Percentiles rank a stretch among this genome's conserved stretches.
These are phyloP conservation scores for Drosophila flavopinicola DNA, from an alignment of 2,888 invertebrate species.

Conservation along the genomic window DNA sequence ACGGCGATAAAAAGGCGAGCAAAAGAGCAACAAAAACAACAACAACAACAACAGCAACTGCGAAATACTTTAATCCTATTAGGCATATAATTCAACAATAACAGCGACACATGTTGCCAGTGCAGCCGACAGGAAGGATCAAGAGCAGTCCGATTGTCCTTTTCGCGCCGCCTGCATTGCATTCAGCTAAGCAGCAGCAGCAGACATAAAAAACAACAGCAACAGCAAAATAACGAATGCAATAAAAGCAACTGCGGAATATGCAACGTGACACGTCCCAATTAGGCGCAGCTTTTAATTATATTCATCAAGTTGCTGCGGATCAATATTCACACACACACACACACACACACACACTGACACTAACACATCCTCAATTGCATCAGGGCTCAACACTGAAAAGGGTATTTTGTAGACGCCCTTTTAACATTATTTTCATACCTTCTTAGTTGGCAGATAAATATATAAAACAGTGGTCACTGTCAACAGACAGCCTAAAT, in stretches of 20 bases:
- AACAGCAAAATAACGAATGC: constrained; percentile 8
- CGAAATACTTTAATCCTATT: constrained; percentile 83
- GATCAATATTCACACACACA: constrained; percentile 10
- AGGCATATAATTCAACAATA: constrained; percentile 83
- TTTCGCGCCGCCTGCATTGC: constrained; percentile 57
- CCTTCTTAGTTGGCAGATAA: no score
- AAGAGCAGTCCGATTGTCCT: constrained; percentile 69
- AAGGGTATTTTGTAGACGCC: neutral
- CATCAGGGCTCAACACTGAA: constrained; percentile 9
- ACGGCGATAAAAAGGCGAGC: constrained; percentile 62
- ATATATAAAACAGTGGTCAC: no score
- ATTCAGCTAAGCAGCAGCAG: constrained; percentile 22
- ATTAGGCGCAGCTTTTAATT: constrained; percentile 39
- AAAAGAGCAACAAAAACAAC: no score
- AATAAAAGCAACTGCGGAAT: constrained; percentile 14
- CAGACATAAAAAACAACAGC: constrained; percentile 4
- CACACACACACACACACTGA: constrained; percentile 5
- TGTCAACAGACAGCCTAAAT: no score
- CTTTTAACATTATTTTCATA: no score
- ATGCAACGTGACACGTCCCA: constrained; percentile 33
- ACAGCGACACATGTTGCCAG: constrained; percentile 82
- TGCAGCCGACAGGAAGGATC: constrained; percentile 77
- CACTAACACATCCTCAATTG: constrained; percentile 7
- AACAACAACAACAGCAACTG: constrained; percentile 62
- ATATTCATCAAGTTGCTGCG: constrained; percentile 30